Conservation (phyloP, 2,888 invertebrate genomes). For the Phyllotreta striolata region DNA sequence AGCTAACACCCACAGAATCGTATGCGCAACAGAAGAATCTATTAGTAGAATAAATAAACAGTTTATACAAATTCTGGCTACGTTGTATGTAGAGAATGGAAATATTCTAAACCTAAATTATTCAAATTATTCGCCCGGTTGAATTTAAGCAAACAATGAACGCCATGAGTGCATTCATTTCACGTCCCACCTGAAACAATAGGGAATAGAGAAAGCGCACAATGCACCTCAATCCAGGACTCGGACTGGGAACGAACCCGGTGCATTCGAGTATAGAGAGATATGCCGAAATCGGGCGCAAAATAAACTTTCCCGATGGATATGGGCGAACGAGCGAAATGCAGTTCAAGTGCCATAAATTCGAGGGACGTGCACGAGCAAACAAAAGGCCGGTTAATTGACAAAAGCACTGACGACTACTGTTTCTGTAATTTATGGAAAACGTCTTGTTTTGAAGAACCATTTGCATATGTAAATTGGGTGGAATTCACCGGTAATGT, state of each 20-base stretch:
- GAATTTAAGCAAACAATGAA: slow-evolving; percentile 3
- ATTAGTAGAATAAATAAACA: too few species aligned
- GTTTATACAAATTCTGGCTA: too few species aligned
- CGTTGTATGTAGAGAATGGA: too few species aligned
- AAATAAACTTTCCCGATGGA: slow-evolving; percentile 9
- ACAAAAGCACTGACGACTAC: not conserved
- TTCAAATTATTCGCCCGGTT: not conserved
- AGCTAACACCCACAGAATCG: too few species aligned
- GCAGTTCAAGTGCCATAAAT: slow-evolving; percentile 18
- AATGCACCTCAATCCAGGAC: not conserved
- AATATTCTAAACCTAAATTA: not conserved
- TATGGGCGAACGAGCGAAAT: slow-evolving; percentile 1
- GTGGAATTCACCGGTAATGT: too few species aligned
- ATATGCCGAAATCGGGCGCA: not conserved
- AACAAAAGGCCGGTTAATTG: slow-evolving; percentile 4
- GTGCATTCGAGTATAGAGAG: too few species aligned
- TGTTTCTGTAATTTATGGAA: too few species aligned
- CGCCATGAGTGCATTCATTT: not conserved
- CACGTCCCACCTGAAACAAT: slow-evolving; percentile 5
- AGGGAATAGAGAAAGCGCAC: not conserved
- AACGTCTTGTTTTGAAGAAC: too few species aligned
- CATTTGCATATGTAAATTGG: not conserved
- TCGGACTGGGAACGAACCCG: not conserved
- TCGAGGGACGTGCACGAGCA: slow-evolving; percentile 3
- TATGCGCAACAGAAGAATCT: too few species aligned